A percentile compares a stretch with the other conserved stretches of the same genome.
These are phyloP conservation scores for Calyptomena viridis DNA, from an alignment of 2,113 vertebrate genomes.

Conservation along the genomic window DNA sequence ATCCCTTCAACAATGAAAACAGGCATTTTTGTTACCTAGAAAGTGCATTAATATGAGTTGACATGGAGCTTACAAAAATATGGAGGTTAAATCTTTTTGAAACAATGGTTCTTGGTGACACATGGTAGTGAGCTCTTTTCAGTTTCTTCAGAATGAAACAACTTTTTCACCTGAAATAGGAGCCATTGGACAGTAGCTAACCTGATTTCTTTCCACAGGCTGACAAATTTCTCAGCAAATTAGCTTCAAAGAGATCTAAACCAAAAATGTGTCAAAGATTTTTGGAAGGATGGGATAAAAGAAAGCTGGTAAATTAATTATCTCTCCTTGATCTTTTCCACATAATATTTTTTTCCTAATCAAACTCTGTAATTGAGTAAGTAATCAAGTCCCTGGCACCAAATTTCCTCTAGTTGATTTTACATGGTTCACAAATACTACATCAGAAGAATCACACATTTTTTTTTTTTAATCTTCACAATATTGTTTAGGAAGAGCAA, in stretches of 20 bases:
- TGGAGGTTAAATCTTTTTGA: background rate
- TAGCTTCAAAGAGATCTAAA: conserved; percentile 30
- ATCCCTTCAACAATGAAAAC: background rate
- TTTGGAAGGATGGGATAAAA: conserved; percentile 10
- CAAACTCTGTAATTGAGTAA: background rate
- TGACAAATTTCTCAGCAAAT: conserved; percentile 5
- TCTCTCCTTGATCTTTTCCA: conserved; percentile 31
- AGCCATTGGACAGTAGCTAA: conserved; percentile 32
- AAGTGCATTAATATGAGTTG: background rate
- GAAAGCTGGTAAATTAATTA: conserved; percentile 39
- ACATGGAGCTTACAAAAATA: background rate
- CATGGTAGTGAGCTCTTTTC: background rate
- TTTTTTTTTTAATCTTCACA: background rate
- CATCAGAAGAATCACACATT: background rate
- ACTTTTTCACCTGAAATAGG: conserved; percentile 18
- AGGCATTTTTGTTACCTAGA: background rate
- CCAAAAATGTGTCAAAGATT: background rate
- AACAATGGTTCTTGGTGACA: background rate
- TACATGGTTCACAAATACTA: background rate
- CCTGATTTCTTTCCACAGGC: background rate
- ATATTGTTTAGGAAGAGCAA: background rate
- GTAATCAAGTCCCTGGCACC: background rate
- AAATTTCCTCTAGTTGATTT: background rate
- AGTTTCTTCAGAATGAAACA: background rate
- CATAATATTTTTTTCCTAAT: background rate